Evolutionary conservation across 2,888 invertebrate species (phyloP), one percentile per base, ranked within the genome.

Genomic region (Acrobasis repandana): DNA sequence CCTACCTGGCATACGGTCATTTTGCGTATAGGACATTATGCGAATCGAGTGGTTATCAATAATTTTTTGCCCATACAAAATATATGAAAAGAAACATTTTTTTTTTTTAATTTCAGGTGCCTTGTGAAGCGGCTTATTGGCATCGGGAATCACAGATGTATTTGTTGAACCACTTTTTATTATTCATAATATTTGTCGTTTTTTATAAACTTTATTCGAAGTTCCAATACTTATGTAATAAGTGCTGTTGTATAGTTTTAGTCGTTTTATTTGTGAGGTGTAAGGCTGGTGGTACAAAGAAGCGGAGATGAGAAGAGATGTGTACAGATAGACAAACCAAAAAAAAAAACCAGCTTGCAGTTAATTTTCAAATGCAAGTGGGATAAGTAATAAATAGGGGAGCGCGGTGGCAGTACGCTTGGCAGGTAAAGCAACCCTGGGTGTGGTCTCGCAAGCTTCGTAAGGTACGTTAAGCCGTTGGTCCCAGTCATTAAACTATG

Each of bases 41-140:
- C 28, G 28, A 28, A 28, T 28, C 28, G 28, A 28, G 6, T 28
- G 28, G 4, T 28, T 28, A 2, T 28, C 28, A 6, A 28, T 9
- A 10, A 11, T 38, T 11, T 38, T 38, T 38, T 14, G 9, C 10
- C 11, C 38, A 6, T 28, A 0, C 8, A 6, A 11, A 38, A 38
- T 38, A 11, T 38, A 11, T 34, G 9, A 51, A 54, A 16, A 3
- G n/a, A 14, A 8, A 52, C 47, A 62, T 58, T 63, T 49, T 62
- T 63, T 58, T 63, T 49, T 62, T n/a, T n/a, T n/a, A n/a, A 65
- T 72, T 76, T 63, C 81, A 82, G 82, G 81, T 83, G 82, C 78
- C 80, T 81, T 82, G 69, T 83, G 72, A 75, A 65, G 61, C 36
- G 56, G 28, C 46, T 56, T 60, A 16, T 28, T 28, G 58, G 56